Evolutionary conservation across 2,797 vertebrate genomes (phyloP), one percentile per base, ranked within the genome.

Genomic region (Serranus cabrilla): DNA sequence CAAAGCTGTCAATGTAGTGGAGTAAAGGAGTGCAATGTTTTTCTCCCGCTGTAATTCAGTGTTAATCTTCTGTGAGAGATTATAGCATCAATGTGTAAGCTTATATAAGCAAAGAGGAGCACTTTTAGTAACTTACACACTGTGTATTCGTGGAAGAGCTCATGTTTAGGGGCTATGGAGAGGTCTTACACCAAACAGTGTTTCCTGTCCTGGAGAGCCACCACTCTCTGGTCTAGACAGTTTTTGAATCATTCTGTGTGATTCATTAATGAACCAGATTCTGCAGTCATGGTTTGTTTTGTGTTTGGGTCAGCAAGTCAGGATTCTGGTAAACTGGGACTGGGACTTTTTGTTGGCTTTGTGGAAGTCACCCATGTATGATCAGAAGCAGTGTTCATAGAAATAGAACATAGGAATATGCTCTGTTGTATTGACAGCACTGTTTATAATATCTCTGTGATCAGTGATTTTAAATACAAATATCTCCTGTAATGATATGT

Each of bases 231-330:
- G 90, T 93, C 91, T 88, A 91, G 90, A 91, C 91, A 21, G 12
- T 0, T 34, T 85, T 89, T 92, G 90, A 90, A 89, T 93, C 90
- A 93, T 47, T 78, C 39, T 25, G 78, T 21, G 71, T 91, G 89
- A 92, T 86, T 92, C 88, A 92, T 47, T 40, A 66, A 57, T 64
- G 69, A 75, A 62, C 46, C 61, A 42, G 51, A 67, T 37, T 72
- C 61, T 56, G 34, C 2, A 71, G 70, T 71, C 75, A 46, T 58
- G 67, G 13, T 65, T 66, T 34, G 42, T 74, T 68, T 60, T 60
- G 37, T 62, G 73, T 79, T 50, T 7, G 49, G 54, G 47, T 87
- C 81, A 89, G 82, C 81, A 85, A 27, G 20, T 72, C 31, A 10
- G 10, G 56, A 31, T 77, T 76, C 17, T 67, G 43, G 62, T 60